Conservation (phyloP, 2,113 vertebrate genomes). For the Scytalopus superciliaris region DNA sequence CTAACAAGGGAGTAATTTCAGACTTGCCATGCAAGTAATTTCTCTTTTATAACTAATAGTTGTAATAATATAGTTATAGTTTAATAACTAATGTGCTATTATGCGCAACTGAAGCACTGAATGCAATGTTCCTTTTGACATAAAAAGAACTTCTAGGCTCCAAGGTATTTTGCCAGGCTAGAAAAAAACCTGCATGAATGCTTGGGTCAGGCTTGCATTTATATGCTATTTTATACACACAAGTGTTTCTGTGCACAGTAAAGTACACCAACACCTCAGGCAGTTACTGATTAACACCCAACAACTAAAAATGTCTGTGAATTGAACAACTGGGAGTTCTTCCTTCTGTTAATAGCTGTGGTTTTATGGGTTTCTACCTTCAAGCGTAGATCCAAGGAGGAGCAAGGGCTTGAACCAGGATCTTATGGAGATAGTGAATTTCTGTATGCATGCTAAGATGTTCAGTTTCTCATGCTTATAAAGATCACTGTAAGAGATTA, state of each 20-base stretch:
- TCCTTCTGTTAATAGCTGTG: not conserved
- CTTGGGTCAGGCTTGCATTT: not conserved
- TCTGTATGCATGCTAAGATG: fast-evolving
- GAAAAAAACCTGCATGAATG: not conserved
- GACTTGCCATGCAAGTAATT: slow-evolving; percentile 11
- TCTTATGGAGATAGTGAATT: not conserved
- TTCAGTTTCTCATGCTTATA: not conserved
- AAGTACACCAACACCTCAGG: not conserved
- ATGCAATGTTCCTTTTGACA: not conserved
- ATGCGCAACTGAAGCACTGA: not conserved
- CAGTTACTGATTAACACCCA: not conserved
- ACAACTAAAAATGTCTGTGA: not conserved
- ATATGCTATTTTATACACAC: not conserved
- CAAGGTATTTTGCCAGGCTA: not conserved
- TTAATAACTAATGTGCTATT: not conserved
- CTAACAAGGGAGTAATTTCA: not conserved
- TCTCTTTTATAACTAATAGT: not conserved
- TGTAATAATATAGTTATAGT: not conserved
- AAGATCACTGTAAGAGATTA: not conserved
- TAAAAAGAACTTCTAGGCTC: not conserved
- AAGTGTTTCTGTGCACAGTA: not conserved
- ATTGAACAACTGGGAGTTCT: not conserved
- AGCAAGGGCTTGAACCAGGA: not conserved
- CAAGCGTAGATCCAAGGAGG: not conserved
- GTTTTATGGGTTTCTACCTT: not conserved